Percentiles rank a stretch among this genome's conserved stretches.
phyloP scores from a whole-genome alignment of 92 coral and sea anemone species.

The Palythoa heliodiscus region DNA sequence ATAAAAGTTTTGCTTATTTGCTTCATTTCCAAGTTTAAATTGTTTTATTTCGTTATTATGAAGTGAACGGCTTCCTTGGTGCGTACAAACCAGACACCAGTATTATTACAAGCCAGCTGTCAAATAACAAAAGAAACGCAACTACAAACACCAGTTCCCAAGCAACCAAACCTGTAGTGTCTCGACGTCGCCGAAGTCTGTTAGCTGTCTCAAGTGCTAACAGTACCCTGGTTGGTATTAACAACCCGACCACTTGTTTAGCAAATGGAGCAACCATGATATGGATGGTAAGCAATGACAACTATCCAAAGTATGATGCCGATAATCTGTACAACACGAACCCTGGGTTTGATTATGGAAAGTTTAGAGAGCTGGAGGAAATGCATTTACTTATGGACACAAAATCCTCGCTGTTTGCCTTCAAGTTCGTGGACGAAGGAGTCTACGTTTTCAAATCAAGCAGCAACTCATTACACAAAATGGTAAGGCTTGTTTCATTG shows the following conservation, averaged over 20 bases:
- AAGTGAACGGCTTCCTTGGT: conserved; percentile 72
- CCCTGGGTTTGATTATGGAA: conserved; percentile 90
- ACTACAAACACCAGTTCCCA: conserved; percentile 45
- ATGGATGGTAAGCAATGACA: conserved; percentile 78
- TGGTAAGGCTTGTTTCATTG: conserved; percentile 68
- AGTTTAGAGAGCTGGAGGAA: conserved; percentile 77
- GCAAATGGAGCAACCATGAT: conserved; percentile 77
- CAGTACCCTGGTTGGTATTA: conserved; percentile 53
- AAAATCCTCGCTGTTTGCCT: conserved; percentile 85
- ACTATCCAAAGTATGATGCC: conserved; percentile 84
- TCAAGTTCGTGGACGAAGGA: conserved; percentile 86
- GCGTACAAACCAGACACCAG: conserved; percentile 61
- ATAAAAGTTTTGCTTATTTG: too few relatives aligned
- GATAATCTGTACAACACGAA: conserved; percentile 89
- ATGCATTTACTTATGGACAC: conserved; percentile 77
- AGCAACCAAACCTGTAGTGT: conserved; percentile 18
- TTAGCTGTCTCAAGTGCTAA: conserved; percentile 64
- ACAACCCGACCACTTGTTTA: conserved; percentile 84
- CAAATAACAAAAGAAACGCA: conserved; percentile 54
- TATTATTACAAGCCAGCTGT: conserved; percentile 30
- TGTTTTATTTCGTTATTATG: not conserved
- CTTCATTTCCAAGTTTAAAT: too few relatives aligned
- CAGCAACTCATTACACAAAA: conserved; percentile 65
- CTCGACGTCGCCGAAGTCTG: conserved; percentile 77
- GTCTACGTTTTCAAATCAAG: conserved; percentile 94